Conservation (phyloP, 2,113 vertebrate species). For the Oryzias javanicus region DNA sequence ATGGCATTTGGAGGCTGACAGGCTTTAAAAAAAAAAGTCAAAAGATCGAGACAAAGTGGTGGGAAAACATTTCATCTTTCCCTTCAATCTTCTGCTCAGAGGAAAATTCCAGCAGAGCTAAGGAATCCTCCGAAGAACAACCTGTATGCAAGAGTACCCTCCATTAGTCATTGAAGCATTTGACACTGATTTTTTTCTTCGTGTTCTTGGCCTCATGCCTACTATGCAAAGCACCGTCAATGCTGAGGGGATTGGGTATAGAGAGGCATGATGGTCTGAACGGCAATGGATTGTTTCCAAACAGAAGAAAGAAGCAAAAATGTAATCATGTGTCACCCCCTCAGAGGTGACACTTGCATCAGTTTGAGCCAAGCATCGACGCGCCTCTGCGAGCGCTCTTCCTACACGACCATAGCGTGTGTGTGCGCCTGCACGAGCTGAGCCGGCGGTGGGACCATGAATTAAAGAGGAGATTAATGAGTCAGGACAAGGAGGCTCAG, state of each 20-base stretch:
- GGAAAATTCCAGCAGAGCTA: background rate
- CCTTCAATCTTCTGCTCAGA: background rate
- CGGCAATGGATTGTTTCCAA: conserved; percentile 33
- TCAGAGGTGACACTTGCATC: conserved; percentile 11
- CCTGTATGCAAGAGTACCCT: background rate
- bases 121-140: background rate
- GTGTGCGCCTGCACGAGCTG: conserved; percentile 20
- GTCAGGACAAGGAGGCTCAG: conserved; percentile 71
- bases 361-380: conserved; percentile 23
- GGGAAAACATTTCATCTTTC: background rate
- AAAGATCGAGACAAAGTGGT: background rate
- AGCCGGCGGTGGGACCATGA: conserved; percentile 63
- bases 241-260: background rate
- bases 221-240: conserved; percentile 4
- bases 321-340: conserved; percentile 42
- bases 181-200: background rate
- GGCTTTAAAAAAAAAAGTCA: background rate
- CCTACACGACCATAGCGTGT: conserved; percentile 15
- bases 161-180: background rate
- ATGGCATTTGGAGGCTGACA: conserved; percentile 24
- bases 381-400: conserved; percentile 4
- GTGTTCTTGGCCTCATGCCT: background rate
- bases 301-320: conserved; percentile 22
- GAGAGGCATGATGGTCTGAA: background rate
- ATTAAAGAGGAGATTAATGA: conserved; percentile 80